A percentile compares a stretch with the other conserved stretches of the same genome.
phyloP scores from a whole-genome alignment of 2,113 vertebrate species.

The Pelmatolapia mariae region DNA sequence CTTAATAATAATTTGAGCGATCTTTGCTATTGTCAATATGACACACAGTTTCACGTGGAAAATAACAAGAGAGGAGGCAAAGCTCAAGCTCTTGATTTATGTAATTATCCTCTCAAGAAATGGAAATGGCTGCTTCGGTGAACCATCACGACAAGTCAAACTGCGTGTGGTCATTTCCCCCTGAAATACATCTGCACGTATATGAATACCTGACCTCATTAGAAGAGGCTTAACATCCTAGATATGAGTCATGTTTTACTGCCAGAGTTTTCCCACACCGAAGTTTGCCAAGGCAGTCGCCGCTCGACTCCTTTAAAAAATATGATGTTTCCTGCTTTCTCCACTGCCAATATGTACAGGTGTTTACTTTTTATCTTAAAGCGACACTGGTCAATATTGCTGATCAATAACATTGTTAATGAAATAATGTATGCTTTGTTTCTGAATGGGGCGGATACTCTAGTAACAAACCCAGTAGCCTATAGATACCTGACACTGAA shows the following conservation, averaged over 20 bases:
- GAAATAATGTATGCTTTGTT: neutral
- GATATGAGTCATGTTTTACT: neutral
- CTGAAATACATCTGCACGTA: neutral
- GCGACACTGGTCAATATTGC: neutral
- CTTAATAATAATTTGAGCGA: neutral
- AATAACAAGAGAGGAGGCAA: neutral
- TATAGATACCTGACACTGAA: neutral
- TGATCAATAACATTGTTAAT: neutral
- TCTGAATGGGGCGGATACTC: neutral
- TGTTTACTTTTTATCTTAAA: neutral
- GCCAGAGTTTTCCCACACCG: neutral
- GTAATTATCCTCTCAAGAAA: constrained; percentile 29
- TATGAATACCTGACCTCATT: neutral
- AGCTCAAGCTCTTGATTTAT: constrained; percentile 9
- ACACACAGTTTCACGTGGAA: neutral
- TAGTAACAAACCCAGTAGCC: neutral
- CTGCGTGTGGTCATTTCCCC: neutral
- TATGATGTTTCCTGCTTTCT: neutral
- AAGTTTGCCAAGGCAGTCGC: neutral
- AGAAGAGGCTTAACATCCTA: neutral
- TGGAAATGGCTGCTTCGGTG: neutral
- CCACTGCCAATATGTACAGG: neutral
- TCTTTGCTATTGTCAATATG: neutral
- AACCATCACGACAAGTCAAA: neutral
- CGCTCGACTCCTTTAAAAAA: neutral